phyloP scores from a whole-genome alignment of 2,113 vertebrate species.

The Anarrhichthys ocellatus region DNA sequence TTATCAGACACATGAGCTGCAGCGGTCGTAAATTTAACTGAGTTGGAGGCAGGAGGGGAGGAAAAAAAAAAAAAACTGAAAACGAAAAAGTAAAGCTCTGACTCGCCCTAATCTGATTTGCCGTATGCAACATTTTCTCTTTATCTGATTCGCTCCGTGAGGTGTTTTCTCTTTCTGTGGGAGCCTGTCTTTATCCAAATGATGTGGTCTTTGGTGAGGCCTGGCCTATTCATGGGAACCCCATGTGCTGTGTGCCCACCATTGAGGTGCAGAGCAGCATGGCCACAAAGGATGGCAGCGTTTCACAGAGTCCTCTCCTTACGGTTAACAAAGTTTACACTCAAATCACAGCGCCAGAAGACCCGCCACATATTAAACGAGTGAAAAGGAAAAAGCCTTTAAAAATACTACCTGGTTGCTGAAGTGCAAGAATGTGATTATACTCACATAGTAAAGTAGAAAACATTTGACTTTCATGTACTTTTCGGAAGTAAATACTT shows the following conservation, averaged over 20 bases:
- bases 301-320: slow-evolving; percentile 56
- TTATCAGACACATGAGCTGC: slow-evolving; percentile 65
- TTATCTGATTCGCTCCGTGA: slow-evolving; percentile 69
- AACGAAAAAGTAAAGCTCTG: slow-evolving; percentile 64
- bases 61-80: slow-evolving; percentile 4
- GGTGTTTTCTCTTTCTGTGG: slow-evolving; percentile 71
- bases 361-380: slow-evolving; percentile 7
- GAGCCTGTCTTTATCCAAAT: slow-evolving; percentile 75
- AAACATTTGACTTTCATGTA: background rate
- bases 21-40: slow-evolving; percentile 64
- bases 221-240: slow-evolving; percentile 77
- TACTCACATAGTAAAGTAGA: background rate
- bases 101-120: slow-evolving; percentile 74
- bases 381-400: background rate
- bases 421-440: background rate
- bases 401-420: slow-evolving; percentile 2
- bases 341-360: slow-evolving; percentile 27
- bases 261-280: slow-evolving; percentile 80
- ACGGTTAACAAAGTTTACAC: slow-evolving; percentile 55
- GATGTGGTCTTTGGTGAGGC: slow-evolving; percentile 78
- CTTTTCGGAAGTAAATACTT: background rate
- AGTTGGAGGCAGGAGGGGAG: slow-evolving; percentile 46
- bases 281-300: slow-evolving; percentile 79
- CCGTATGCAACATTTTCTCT: slow-evolving; percentile 72
- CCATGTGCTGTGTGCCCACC: slow-evolving; percentile 80